Conservation (phyloP, 2,888 invertebrate species). For the Noctua fimbriata region DNA sequence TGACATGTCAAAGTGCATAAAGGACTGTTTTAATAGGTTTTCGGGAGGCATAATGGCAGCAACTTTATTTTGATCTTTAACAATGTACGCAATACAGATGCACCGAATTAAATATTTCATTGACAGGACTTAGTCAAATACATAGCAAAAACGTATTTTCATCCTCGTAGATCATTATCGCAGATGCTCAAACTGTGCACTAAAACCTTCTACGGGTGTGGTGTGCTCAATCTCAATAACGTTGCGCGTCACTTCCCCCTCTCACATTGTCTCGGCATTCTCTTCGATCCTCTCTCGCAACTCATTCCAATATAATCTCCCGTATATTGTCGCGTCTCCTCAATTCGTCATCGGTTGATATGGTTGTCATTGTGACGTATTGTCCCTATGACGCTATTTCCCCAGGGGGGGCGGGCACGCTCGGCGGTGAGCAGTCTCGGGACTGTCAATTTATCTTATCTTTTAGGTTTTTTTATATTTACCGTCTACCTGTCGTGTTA, state of each 20-base stretch:
- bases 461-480: conserved; percentile 6
- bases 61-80: neutral
- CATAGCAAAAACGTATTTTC: neutral
- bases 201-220: too few relatives aligned
- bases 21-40: neutral
- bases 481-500: neutral
- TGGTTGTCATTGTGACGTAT: conserved; percentile 52
- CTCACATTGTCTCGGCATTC: neutral
- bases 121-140: neutral
- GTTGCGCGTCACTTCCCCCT: neutral
- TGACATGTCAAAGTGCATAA: neutral
- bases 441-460: conserved; percentile 35
- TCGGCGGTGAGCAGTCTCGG: conserved; percentile 7
- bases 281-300: conserved; percentile 9
- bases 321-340: conserved; percentile 10
- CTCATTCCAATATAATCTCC: conserved; percentile 42
- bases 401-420: conserved; percentile 5
- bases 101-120: neutral
- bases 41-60: neutral
- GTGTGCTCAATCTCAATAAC: conserved; percentile 24
- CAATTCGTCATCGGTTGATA: conserved; percentile 51
- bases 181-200: neutral
- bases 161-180: neutral
- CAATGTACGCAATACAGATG: neutral
- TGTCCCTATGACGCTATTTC: conserved; percentile 26